Evolutionary conservation across 2,888 invertebrate genomes (phyloP).

Genomic region (Nymphalis polychloros): DNA sequence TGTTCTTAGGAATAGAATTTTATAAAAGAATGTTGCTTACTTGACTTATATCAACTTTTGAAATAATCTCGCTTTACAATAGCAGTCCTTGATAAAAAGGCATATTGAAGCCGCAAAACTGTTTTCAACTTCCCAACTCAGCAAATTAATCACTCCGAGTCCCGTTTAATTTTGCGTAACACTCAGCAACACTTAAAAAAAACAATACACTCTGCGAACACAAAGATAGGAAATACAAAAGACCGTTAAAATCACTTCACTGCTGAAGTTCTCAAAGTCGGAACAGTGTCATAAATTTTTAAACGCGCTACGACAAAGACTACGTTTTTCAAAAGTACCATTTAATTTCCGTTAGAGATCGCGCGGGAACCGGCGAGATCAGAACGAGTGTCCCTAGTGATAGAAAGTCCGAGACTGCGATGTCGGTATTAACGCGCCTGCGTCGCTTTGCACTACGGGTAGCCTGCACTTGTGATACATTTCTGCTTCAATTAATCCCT

Average conservation of each 20-base stretch:
- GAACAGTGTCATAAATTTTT: constrained; percentile 12
- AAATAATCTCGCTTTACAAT: constrained; percentile 16
- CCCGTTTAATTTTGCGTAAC: constrained; percentile 45
- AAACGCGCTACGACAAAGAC: neutral
- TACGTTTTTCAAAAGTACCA: constrained; percentile 24
- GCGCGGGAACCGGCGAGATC: constrained; percentile 43
- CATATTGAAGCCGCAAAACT: constrained; percentile 22
- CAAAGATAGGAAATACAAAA: constrained; percentile 36
- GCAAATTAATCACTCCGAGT: constrained; percentile 42
- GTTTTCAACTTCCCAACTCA: constrained; percentile 44
- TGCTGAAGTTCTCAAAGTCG: constrained; percentile 18
- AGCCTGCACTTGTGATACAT: constrained; percentile 76
- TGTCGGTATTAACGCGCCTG: constrained; percentile 67
- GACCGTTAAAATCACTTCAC: constrained; percentile 41
- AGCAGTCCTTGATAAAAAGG: constrained; percentile 14
- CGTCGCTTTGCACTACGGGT: constrained; percentile 69
- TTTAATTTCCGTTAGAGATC: constrained; percentile 40
- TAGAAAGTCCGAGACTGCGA: constrained; percentile 70
- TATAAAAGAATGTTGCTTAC: constrained; percentile 14
- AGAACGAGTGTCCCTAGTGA: constrained; percentile 60
- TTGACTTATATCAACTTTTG: constrained; percentile 5
- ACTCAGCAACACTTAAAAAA: constrained; percentile 51
- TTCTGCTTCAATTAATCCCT: constrained; percentile 78
- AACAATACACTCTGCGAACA: constrained; percentile 46
- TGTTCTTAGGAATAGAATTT: no score